Conservation (phyloP, 2,797 vertebrate genomes). For the Sebastiscus albofasciatus region DNA sequence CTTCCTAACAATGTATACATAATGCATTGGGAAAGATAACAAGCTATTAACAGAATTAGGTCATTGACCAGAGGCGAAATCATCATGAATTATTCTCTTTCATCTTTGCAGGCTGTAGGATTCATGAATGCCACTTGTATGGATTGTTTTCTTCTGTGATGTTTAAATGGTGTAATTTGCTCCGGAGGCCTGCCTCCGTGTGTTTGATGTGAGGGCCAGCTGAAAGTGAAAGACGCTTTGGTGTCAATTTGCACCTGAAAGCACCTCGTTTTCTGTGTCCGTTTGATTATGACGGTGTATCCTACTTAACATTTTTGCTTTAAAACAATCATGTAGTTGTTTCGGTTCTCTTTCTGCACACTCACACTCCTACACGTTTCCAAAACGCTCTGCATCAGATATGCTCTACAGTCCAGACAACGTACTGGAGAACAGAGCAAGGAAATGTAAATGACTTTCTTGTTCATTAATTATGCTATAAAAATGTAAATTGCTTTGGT, state of each 20-base stretch:
- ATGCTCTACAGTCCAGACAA: slow-evolving; percentile 68
- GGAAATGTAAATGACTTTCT: slow-evolving; percentile 83
- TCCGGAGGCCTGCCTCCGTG: slow-evolving; percentile 58
- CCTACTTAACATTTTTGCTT: slow-evolving; percentile 32
- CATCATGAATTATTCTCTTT: slow-evolving; percentile 72
- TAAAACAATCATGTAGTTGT: slow-evolving; percentile 47
- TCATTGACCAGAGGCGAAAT: slow-evolving; percentile 53
- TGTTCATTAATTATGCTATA: slow-evolving; percentile 88
- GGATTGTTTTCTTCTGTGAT: slow-evolving; percentile 62
- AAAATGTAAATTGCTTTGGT: slow-evolving; percentile 87
- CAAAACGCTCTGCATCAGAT: slow-evolving; percentile 61
- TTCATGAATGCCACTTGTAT: slow-evolving; percentile 60
- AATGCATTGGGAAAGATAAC: slow-evolving; percentile 59
- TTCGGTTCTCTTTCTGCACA: slow-evolving; percentile 35
- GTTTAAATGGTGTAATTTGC: slow-evolving; percentile 78
- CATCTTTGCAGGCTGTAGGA: slow-evolving; percentile 54
- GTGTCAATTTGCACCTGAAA: slow-evolving; percentile 82
- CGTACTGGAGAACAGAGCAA: slow-evolving; percentile 60
- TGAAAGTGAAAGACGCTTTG: slow-evolving; percentile 64
- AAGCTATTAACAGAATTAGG: slow-evolving; percentile 61
- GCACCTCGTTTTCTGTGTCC: slow-evolving; percentile 20
- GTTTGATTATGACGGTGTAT: slow-evolving; percentile 63
- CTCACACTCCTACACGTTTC: slow-evolving; percentile 57
- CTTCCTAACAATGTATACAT: slow-evolving; percentile 42
- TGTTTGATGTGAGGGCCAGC: slow-evolving; percentile 75